Base-by-base conservation (phyloP, 2,113 vertebrate genomes). In the Scomber japonicus region DNA sequence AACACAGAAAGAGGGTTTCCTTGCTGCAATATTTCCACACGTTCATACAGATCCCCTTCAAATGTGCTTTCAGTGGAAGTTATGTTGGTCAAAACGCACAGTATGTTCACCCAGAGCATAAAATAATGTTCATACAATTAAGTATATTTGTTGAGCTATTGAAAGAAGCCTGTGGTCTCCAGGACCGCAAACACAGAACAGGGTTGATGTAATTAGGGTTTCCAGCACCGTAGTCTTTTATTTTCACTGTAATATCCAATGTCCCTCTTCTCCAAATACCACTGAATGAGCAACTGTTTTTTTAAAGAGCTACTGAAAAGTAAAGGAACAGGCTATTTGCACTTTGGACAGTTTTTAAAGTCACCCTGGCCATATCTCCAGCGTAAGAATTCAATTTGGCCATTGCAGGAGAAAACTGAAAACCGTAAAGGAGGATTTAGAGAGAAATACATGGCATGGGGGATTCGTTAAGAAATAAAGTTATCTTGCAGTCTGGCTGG, bases 341-440 rank as follows among this genome's bases (percentile, higher is more conserved):
- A 89, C 80, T 83, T 62, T 66, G 80, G 80, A 71, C 73, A 61
- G 30, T 90, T 89, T 82, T 80, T 88, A 88, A 92, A 88, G 90
- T 93, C 90, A 90, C 91, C 88, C 84, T 86, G 90, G 64, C 64
- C 74, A 71, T 89, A 92, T 92, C 88, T 80, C 82, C 56, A 53
- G 74, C n/a, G 54, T 81, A 60, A 78, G 70, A 91, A 90, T 93
- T 93, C 84, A 93, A 92, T 93, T 93, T 93, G 78, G 80, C 71
- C 81, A 59, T 55, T 56, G 77, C 78, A 64, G 78, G 84, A 66
- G 64, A 56, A 86, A 92, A 81, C 70, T 81, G 89, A 89, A 94
- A 85, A 80, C 8, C 71, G 74, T 88, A 88, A 90, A 83, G 79
- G 84, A 66, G 86, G 90, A 90, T 93, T 94, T 90, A 85, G 87